Conservation (phyloP, 2,888 invertebrate genomes). For the Drosophila paracracens region DNA sequence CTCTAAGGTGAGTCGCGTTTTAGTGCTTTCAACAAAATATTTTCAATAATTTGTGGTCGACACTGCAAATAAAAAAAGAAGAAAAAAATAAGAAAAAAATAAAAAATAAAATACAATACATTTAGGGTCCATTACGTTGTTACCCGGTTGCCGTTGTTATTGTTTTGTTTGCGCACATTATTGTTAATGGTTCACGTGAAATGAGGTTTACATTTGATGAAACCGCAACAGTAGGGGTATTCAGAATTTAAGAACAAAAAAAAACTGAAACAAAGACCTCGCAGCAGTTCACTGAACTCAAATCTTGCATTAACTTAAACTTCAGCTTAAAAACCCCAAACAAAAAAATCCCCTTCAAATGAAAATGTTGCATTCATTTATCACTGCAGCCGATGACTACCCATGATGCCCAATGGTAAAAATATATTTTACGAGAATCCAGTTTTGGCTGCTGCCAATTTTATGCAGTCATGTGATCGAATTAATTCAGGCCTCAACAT, state of each 20-base stretch:
- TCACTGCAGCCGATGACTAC: slow-evolving; percentile 47
- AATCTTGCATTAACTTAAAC: slow-evolving; percentile 5
- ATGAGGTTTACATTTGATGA: slow-evolving; percentile 42
- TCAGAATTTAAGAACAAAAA: slow-evolving; percentile 13
- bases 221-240: slow-evolving; percentile 34
- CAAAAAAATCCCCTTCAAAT: slow-evolving; percentile 8
- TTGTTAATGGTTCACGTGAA: slow-evolving; percentile 35
- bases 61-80: slow-evolving; percentile 11
- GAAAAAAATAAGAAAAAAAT: not conserved
- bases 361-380: slow-evolving; percentile 29
- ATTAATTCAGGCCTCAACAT: slow-evolving; percentile 55
- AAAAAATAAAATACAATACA: slow-evolving; percentile 24
- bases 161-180: slow-evolving; percentile 25
- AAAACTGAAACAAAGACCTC: slow-evolving; percentile 26
- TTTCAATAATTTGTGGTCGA: slow-evolving; percentile 21
- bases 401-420: slow-evolving; percentile 55
- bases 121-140: slow-evolving; percentile 41
- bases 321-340: not conserved
- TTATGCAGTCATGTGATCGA: slow-evolving; percentile 71
- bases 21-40: slow-evolving; percentile 11
- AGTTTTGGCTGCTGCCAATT: slow-evolving; percentile 40
- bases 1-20: slow-evolving; percentile 2
- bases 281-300: slow-evolving; percentile 36
- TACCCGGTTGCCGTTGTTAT: slow-evolving; percentile 8
- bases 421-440: slow-evolving; percentile 32